These are phyloP conservation scores for Caenorhabditis afra DNA, from an alignment of 2,888 invertebrate genomes.

Conservation along the genomic window DNA sequence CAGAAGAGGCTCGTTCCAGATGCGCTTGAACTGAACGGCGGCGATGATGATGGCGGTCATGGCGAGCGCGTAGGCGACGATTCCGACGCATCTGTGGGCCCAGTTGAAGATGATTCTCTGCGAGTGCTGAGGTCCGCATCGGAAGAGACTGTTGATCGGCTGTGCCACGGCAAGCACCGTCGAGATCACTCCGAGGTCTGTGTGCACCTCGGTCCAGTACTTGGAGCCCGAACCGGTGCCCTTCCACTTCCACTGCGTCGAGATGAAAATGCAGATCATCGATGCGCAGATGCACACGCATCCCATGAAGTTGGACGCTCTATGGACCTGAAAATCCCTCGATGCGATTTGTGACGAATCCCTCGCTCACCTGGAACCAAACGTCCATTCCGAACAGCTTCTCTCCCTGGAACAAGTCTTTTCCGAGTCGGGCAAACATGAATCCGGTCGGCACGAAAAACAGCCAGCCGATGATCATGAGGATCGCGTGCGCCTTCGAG, in stretches of 20 bases:
- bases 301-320: constrained; percentile 63
- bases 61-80: constrained; percentile 53
- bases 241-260: constrained; percentile 63
- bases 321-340: constrained; percentile 52
- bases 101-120: constrained; percentile 57
- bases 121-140: constrained; percentile 60
- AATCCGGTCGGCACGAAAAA: constrained; percentile 66
- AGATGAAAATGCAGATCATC: constrained; percentile 63
- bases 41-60: constrained; percentile 63
- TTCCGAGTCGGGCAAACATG: constrained; percentile 61
- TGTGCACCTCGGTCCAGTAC: constrained; percentile 63
- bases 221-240: constrained; percentile 59
- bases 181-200: constrained; percentile 63
- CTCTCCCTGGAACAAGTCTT: constrained; percentile 58
- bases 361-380: constrained; percentile 62
- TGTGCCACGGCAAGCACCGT: constrained; percentile 60
- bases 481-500: constrained; percentile 62
- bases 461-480: constrained; percentile 68
- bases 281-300: constrained; percentile 63
- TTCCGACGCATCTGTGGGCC: constrained; percentile 56
- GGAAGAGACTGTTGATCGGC: constrained; percentile 59
- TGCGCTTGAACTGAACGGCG: constrained; percentile 61
- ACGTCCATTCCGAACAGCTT: constrained; percentile 57
- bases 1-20: constrained; percentile 65
- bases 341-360: not conserved